Evolutionary conservation across 2,113 vertebrate genomes (phyloP).

Genomic region (cat (Felis catus)): DNA sequence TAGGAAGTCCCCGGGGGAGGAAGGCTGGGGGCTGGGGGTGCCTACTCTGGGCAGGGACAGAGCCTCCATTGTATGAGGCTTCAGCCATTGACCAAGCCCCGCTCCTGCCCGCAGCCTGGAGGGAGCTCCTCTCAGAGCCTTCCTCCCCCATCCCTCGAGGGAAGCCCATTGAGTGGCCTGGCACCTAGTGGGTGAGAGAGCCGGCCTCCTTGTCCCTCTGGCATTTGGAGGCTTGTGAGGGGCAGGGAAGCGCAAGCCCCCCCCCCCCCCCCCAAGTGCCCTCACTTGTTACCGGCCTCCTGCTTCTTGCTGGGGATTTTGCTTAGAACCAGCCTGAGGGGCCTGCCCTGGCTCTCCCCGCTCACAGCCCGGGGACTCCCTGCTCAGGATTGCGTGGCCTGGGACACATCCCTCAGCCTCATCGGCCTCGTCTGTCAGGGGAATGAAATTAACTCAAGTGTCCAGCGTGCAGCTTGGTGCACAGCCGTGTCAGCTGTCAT

Average conservation of each 20-base stretch:
- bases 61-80: constrained; percentile 44
- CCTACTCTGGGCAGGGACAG: not conserved
- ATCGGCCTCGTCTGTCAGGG: accelerated
- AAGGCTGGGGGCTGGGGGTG: too few relatives aligned
- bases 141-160: accelerated
- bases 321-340: not conserved
- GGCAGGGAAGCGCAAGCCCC: not conserved
- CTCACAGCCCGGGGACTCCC: not conserved
- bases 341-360: accelerated
- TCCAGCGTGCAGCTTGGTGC: not conserved
- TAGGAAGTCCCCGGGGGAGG: constrained; percentile 26
- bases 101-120: not conserved
- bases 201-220: not conserved
- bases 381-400: not conserved
- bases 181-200: accelerated
- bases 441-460: not conserved
- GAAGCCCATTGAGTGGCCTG: not conserved
- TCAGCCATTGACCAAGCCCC: not conserved
- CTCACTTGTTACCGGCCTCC: accelerated
- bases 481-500: accelerated
- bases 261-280: accelerated
- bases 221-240: not conserved
- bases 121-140: not conserved
- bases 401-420: not conserved
- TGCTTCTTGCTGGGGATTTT: accelerated